Conservation (phyloP, 2,113 vertebrate genomes). For the Psephotus haematonotus region DNA sequence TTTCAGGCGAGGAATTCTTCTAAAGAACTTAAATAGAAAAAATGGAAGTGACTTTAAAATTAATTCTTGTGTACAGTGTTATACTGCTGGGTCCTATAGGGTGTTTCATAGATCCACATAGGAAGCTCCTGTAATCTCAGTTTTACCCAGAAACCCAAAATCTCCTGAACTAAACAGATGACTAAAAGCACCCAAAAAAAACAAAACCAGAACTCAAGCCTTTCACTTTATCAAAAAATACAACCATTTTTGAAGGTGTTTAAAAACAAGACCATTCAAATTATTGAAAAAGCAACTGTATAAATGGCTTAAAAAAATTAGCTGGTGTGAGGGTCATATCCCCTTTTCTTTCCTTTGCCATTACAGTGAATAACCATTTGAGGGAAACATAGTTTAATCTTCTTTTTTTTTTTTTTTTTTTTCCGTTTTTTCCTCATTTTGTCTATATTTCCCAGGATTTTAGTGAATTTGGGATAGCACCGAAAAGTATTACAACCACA, state of each 20-base stretch:
- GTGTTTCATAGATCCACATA: not conserved
- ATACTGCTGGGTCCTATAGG: not conserved
- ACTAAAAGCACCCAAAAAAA: not conserved
- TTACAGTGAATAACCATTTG: not conserved
- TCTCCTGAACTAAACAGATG: not conserved
- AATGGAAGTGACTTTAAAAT: not conserved
- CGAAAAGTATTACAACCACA: slow-evolving; percentile 87
- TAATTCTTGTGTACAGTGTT: not conserved
- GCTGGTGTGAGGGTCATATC: not conserved
- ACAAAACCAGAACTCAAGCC: not conserved
- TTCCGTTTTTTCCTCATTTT: not conserved
- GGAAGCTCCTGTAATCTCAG: not conserved
- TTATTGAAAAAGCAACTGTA: not conserved
- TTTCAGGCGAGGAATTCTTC: not conserved
- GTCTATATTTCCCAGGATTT: slow-evolving; percentile 81
- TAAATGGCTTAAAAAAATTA: not conserved
- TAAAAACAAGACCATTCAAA: not conserved
- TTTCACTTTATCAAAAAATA: not conserved
- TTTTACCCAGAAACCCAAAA: not conserved
- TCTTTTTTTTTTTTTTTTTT: not conserved
- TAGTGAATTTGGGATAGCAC: slow-evolving; percentile 93
- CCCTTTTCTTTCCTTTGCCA: not conserved
- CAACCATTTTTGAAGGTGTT: not conserved
- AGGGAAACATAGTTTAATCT: not conserved
- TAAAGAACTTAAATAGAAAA: not conserved